These are phyloP conservation scores for Liolophura sinensis DNA, from an alignment of 1,140 invertebrate species.

Conservation along the genomic window DNA sequence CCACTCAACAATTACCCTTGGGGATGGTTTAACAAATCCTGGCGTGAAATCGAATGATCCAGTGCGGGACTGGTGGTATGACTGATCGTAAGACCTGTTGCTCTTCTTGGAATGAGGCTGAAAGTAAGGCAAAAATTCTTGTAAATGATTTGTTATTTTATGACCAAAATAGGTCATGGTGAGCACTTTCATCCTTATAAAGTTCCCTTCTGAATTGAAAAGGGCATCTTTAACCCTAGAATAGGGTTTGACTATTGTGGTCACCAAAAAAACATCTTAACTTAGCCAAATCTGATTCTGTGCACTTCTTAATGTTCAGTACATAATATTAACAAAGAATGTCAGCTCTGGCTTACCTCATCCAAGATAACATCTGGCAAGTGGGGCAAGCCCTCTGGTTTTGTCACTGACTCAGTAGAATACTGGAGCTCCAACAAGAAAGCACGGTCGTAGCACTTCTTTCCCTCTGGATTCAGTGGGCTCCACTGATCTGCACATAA, in stretches of 20 bases:
- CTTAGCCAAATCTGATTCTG: too few species aligned
- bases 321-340: conserved; percentile 9
- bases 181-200: too few species aligned
- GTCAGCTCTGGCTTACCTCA: conserved; percentile 39
- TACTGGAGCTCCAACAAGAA: conserved; percentile 76
- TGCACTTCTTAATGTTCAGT: conserved; percentile 6
- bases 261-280: too few species aligned
- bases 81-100: too few species aligned
- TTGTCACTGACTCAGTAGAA: conserved; percentile 72
- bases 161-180: too few species aligned
- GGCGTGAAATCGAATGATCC: conserved; percentile 34
- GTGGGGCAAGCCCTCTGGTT: conserved; percentile 71
- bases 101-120: too few species aligned
- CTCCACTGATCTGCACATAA: conserved; percentile 77
- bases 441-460: conserved; percentile 75
- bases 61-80: too few species aligned
- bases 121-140: too few species aligned
- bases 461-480: conserved; percentile 77
- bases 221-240: too few species aligned
- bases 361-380: conserved; percentile 66
- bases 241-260: too few species aligned
- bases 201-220: too few species aligned
- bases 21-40: conserved; percentile 22
- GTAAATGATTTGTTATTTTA: too few species aligned
- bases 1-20: not conserved